Conservation (phyloP, 1,140 invertebrate species). For the Notospermus geniculatus region DNA sequence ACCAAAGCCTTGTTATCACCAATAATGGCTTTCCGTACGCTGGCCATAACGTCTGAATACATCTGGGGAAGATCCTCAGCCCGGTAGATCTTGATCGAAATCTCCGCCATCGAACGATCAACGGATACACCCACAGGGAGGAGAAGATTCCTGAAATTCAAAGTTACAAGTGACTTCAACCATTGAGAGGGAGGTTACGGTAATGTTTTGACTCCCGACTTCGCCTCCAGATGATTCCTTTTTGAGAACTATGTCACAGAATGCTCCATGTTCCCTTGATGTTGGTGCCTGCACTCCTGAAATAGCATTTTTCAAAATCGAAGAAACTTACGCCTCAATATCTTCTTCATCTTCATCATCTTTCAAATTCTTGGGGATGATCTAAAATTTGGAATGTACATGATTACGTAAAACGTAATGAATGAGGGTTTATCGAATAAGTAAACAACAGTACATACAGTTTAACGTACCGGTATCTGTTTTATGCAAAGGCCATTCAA, state of each 20-base stretch:
- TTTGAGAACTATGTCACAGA: background rate
- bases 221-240: background rate
- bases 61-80: conserved; percentile 81
- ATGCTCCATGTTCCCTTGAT: too few species aligned
- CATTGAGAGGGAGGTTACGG: too few species aligned
- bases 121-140: conserved; percentile 81
- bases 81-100: conserved; percentile 76
- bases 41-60: conserved; percentile 84
- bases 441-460: too few species aligned
- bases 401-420: background rate
- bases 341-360: conserved; percentile 84
- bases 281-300: too few species aligned
- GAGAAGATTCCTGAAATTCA: conserved; percentile 75
- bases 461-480: too few species aligned
- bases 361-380: conserved; percentile 74
- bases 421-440: too few species aligned
- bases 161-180: too few species aligned
- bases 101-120: conserved; percentile 77
- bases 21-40: conserved; percentile 84
- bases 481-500: too few species aligned
- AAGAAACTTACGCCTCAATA: conserved; percentile 76
- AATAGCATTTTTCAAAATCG: too few species aligned
- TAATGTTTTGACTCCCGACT: too few species aligned
- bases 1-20: conserved; percentile 80
- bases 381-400: conserved; percentile 11